Percentiles rank a stretch among this genome's conserved stretches.
Conservation (phyloP, 2,888 invertebrate genomes). For the Geotrupes spiniger region DNA sequence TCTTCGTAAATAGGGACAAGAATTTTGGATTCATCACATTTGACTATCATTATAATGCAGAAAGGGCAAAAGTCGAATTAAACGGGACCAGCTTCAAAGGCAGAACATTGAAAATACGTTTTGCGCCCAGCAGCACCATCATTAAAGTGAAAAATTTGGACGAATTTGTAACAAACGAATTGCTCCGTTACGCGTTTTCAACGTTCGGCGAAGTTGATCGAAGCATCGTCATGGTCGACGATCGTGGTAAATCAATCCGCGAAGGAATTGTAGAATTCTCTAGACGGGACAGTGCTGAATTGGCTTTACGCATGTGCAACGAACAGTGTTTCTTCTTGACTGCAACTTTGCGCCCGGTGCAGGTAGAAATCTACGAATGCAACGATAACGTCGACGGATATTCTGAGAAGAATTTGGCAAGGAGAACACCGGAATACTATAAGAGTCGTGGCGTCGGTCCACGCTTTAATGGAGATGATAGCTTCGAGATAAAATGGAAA, state of each 20-base stretch:
- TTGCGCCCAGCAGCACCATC: conserved; percentile 92
- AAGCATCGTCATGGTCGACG: conserved; percentile 92
- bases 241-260: conserved; percentile 90
- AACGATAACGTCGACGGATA: conserved; percentile 92
- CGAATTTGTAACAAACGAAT: conserved; percentile 90
- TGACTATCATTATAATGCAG: conserved; percentile 91
- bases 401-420: conserved; percentile 78
- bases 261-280: conserved; percentile 97
- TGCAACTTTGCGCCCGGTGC: conserved; percentile 86
- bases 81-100: conserved; percentile 86
- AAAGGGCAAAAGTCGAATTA: conserved; percentile 89
- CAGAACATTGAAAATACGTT: conserved; percentile 84
- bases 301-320: conserved; percentile 84
- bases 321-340: conserved; percentile 94
- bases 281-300: conserved; percentile 84
- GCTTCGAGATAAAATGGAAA: conserved; percentile 97
- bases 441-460: conserved; percentile 68
- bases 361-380: conserved; percentile 87
- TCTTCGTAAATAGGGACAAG: conserved; percentile 91
- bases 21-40: conserved; percentile 95
- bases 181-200: conserved; percentile 82
- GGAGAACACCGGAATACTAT: conserved; percentile 75
- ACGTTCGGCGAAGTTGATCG: conserved; percentile 88
- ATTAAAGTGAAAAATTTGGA: conserved; percentile 91
- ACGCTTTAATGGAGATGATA: conserved; percentile 80